Base-by-base conservation (phyloP, 2,888 invertebrate species). In the Acleris holmiana region DNA sequence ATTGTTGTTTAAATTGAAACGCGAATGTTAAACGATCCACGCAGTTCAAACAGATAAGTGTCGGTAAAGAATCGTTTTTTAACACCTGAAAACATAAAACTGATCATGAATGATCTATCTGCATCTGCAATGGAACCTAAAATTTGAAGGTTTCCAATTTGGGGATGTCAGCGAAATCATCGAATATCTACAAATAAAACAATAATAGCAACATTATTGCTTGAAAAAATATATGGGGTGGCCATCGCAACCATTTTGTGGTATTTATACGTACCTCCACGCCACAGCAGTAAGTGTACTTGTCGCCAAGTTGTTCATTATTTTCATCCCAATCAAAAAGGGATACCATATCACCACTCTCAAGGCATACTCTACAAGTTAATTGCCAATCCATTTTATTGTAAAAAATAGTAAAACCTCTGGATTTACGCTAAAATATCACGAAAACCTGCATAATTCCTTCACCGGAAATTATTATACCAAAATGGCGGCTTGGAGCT, bases 181-280 rank as follows among this genome's bases (percentile, higher is more conserved):
- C 73, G 83, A 82, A 80, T 81, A 74, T 71, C 76, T 76, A 82
- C 76, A 84, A 87, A 81, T 79, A 85, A 77, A 82, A 82, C 80
- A 85, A 85, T 85, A 67, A 91, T 89, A 92, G 93, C 93, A 93
- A 92, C 91, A 92, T 91, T 91, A 88, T 83, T 85, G 83, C 80
- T 82, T 76, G 83, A 80, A 88, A 89, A 90, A 89, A 86, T 80
- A 55, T 77, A 85, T 86, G 84, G 93, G 92, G 93, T 93, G 92
- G 93, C 93, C 93, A 93, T 88, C 87, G 91, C 90, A 89, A 91
- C 89, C 91, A 91, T 93, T 92, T 91, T 89, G 81, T 85, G 79
- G 84, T 83, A 85, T 88, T 88, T 88, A 89, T 88, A 78, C 87
- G 73, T 86, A 92, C 93, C 89, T 93, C 86, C 70, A 92, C 85